phyloP scores from a whole-genome alignment of 2,797 vertebrate genomes.

The Streptopelia turtur region DNA sequence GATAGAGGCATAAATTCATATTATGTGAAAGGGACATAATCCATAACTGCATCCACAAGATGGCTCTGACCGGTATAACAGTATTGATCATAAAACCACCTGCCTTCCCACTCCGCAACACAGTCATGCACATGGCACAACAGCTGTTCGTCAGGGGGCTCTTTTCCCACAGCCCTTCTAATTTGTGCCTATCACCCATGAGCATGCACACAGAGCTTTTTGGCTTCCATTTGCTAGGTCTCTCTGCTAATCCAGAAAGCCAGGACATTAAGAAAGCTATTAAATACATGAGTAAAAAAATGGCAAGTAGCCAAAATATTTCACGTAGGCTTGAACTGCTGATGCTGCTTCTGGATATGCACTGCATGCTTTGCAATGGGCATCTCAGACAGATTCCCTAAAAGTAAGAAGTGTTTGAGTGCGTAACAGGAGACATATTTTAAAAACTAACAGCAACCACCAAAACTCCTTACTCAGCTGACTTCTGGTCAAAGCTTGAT shows the following conservation, averaged over 20 bases:
- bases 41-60: constrained; percentile 23
- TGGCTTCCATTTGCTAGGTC: neutral
- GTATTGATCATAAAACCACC: constrained; percentile 66
- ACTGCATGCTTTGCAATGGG: neutral
- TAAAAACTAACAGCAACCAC: neutral
- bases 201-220: constrained; percentile 56
- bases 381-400: neutral
- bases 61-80: neutral
- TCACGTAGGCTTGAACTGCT: neutral
- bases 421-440: neutral
- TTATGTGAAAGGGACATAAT: constrained; percentile 30
- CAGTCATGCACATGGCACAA: constrained; percentile 14
- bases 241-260: constrained; percentile 21
- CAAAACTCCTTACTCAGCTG: fast-evolving
- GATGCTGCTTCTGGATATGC: neutral
- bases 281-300: neutral
- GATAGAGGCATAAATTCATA: constrained; percentile 46
- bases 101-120: constrained; percentile 13
- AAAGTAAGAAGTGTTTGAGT: neutral
- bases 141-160: constrained; percentile 31
- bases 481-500: neutral
- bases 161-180: constrained; percentile 62
- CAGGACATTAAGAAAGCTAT: neutral
- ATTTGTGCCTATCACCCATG: constrained; percentile 31
- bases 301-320: constrained; percentile 15